Base-by-base conservation (phyloP, 2,113 vertebrate species). In the Oceanites oceanicus region DNA sequence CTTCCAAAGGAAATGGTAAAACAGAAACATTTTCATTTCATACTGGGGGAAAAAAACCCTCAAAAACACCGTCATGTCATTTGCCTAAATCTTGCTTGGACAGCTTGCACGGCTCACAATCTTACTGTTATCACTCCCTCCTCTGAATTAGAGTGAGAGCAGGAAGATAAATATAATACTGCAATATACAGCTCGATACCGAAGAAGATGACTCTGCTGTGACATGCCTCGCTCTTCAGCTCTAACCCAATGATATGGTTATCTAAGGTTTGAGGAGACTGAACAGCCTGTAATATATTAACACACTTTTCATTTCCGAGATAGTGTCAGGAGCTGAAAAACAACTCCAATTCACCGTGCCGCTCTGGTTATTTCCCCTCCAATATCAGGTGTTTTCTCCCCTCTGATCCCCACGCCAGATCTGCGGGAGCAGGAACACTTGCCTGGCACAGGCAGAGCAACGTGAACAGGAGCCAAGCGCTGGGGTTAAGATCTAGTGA, bases 21-120 rank as follows among this genome's bases (percentile, higher is more conserved):
- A 45, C 15, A 90, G 58, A 81, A 65, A 82, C 1, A 0, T 81
- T 93, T 94, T 86, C 10, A 47, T 90, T 94, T 91, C 55, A 62
- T 30, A 62, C 26, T 22, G 49, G 45, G 15, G 40, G 5, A 15
- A 87, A 61, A 90, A 61, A 16, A 36, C 7, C 29, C 70, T 87
- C 67, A 80, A 74, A 85, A 56, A 67, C 38, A 47, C 29, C 55
- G 5, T 82, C 32, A 34, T 77, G 84, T 65, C 59, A 82, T 95
- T 53, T 94, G 49, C 78, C 70, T 96, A 95, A 73, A 95, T 90
- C 91, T 93, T 95, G 78, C 91, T 96, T 96, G 93, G 81, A 86
- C 93, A 95, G 91, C 89, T 91, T 95, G 66, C 53, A 90, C 0
- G 0, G 87, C 78, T 90, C 96, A 86, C 84, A 86, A 44, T 85